Conservation (phyloP, 2,888 invertebrate species). For the Ormyrus labotus region DNA sequence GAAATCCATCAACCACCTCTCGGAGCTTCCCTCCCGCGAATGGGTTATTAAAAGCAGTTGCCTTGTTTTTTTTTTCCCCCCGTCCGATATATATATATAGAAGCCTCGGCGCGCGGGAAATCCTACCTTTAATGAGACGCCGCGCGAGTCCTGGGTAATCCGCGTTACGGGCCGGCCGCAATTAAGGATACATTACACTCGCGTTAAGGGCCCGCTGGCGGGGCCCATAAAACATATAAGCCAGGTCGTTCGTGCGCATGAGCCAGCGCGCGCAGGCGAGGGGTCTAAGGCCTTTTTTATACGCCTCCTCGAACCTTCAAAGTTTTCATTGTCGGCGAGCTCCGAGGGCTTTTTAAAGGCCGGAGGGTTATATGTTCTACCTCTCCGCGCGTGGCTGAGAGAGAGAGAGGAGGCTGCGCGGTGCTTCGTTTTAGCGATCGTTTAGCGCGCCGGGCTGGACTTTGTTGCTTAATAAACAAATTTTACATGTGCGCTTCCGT, state of each 20-base stretch:
- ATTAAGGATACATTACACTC: constrained; percentile 49
- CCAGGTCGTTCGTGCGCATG: neutral
- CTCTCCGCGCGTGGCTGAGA: neutral
- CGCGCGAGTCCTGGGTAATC: neutral
- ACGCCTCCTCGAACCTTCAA: constrained; percentile 3
- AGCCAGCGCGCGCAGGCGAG: neutral
- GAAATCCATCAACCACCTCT: constrained; percentile 26
- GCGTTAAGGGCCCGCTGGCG: constrained; percentile 28
- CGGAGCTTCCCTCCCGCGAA: no score
- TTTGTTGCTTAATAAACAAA: no score
- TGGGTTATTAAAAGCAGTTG: no score
- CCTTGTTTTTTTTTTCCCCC: no score
- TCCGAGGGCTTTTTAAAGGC: no score
- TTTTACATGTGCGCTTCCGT: no score
- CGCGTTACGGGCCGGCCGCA: constrained; percentile 33
- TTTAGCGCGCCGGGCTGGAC: no score
- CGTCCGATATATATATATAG: no score
- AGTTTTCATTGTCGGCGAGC: constrained; percentile 31
- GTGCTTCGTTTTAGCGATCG: no score
- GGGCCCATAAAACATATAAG: constrained; percentile 35
- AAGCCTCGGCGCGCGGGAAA: neutral
- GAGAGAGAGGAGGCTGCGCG: no score
- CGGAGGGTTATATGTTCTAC: no score
- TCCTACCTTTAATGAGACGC: neutral
- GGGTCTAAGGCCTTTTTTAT: constrained; percentile 9